Percentiles rank a stretch among this genome's conserved stretches.
phyloP scores from a whole-genome alignment of 2,113 vertebrate genomes.

The Apaloderma vittatum region DNA sequence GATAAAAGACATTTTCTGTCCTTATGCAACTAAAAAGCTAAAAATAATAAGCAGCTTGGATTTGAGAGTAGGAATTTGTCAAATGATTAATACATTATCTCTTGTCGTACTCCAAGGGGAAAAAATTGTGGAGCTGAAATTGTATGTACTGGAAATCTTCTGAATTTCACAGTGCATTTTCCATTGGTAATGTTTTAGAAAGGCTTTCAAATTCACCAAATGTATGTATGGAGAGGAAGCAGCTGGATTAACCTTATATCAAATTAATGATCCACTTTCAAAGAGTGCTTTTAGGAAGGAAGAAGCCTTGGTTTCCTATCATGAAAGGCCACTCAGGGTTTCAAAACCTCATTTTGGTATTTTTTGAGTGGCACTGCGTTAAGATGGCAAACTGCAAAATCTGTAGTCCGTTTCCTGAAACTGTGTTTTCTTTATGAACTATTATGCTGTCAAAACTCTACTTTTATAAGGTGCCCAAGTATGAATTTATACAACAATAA shows the following conservation, averaged over 20 bases:
- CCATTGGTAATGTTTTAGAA: neutral
- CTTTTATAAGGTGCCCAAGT: conserved; percentile 46
- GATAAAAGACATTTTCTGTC: neutral
- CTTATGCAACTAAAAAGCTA: neutral
- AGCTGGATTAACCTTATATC: conserved; percentile 2
- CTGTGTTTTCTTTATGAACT: conserved; percentile 10
- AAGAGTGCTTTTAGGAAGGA: neutral
- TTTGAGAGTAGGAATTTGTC: conserved; percentile 11
- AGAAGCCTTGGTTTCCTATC: neutral
- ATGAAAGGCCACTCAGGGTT: neutral
- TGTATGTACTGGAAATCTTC: neutral
- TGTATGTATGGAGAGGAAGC: neutral
- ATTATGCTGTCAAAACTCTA: neutral
- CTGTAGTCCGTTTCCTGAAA: neutral
- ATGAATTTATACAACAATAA: conserved; percentile 57
- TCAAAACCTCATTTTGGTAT: neutral
- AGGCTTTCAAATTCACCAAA: neutral
- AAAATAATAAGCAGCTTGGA: neutral
- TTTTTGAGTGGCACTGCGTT: neutral
- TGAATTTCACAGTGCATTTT: neutral
- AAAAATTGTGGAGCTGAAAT: neutral
- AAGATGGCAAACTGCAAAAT: neutral
- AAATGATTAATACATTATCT: neutral
- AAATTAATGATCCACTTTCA: neutral
- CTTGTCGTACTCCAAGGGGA: neutral